These are phyloP conservation scores for Metopia argyrocephala DNA, from an alignment of 2,888 invertebrate genomes.

Conservation along the genomic window DNA sequence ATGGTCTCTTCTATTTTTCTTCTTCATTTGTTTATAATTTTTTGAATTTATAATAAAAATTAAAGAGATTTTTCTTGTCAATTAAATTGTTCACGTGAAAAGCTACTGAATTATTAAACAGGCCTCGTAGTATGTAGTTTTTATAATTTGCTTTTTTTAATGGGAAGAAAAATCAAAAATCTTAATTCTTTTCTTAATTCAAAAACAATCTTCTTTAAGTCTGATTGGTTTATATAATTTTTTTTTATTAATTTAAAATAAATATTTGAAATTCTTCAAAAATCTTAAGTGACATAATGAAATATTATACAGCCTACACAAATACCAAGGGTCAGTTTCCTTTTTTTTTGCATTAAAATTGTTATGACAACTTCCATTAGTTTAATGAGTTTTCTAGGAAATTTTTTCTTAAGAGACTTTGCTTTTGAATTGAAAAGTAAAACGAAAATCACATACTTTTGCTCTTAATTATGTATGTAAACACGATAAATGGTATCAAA, in stretches of 20 bases:
- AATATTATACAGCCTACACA: neutral
- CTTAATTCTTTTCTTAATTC: neutral
- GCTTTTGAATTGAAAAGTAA: too few species aligned
- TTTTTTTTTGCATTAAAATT: neutral
- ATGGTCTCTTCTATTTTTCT: too few species aligned
- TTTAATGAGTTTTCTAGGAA: neutral
- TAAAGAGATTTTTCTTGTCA: neutral
- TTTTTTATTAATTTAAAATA: too few species aligned
- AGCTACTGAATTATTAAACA: too few species aligned
- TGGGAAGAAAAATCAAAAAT: neutral
- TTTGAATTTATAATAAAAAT: neutral
- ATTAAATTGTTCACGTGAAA: too few species aligned
- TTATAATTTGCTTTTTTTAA: neutral
- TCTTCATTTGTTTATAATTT: too few species aligned
- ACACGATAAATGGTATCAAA: too few species aligned
- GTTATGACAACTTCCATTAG: neutral
- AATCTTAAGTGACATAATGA: conserved; percentile 6
- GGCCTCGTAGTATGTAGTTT: too few species aligned
- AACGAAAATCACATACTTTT: too few species aligned
- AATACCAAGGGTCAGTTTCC: too few species aligned
- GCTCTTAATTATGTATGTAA: too few species aligned
- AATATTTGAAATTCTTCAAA: neutral
- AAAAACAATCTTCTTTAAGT: conserved; percentile 8
- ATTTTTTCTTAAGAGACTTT: neutral
- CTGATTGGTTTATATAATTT: neutral